Percentiles rank a stretch among this genome's conserved stretches.
Conservation (phyloP, 2,888 invertebrate genomes). For the Patella ulyssiponensis region DNA sequence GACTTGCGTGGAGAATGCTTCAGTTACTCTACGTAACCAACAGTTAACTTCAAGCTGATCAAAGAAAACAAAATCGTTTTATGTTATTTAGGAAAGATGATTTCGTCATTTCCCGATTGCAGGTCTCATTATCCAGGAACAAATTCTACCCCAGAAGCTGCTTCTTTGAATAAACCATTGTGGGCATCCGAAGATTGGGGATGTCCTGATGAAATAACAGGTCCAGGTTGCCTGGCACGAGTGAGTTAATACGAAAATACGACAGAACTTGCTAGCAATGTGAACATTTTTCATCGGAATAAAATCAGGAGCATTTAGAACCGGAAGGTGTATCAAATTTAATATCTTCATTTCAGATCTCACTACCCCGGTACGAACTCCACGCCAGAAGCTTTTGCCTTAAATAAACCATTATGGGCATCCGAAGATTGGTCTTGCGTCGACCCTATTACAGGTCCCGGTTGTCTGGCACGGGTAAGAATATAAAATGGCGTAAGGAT, state of each 20-base stretch:
- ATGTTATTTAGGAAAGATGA: too few relatives aligned
- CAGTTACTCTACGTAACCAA: too few relatives aligned
- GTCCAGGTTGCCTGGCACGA: slow-evolving; percentile 72
- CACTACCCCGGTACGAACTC: slow-evolving; percentile 64
- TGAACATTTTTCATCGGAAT: too few relatives aligned
- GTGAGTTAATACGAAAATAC: slow-evolving; percentile 42
- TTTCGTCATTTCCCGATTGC: neutral
- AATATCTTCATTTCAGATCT: slow-evolving; percentile 36
- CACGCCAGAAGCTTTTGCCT: slow-evolving; percentile 46
- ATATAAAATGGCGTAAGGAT: too few relatives aligned
- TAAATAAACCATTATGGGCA: slow-evolving; percentile 68
- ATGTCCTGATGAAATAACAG: slow-evolving; percentile 65
- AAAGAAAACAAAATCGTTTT: too few relatives aligned
- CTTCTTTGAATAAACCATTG: slow-evolving; percentile 60
- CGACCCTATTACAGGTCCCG: slow-evolving; percentile 68
- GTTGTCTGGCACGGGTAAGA: slow-evolving; percentile 71
- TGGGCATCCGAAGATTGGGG: slow-evolving; percentile 73
- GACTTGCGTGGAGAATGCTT: too few relatives aligned
- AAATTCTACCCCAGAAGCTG: slow-evolving; percentile 45
- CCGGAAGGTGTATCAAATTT: too few relatives aligned
- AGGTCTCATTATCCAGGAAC: slow-evolving; percentile 67
- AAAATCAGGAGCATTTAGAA: too few relatives aligned
- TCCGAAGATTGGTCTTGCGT: slow-evolving; percentile 72
- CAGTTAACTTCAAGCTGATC: too few relatives aligned
- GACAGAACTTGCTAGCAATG: too few relatives aligned